Percentiles rank a stretch among this genome's conserved stretches.
Conservation (phyloP, 35 echinoderm and acorn worm species). For the Anneissia japonica region DNA sequence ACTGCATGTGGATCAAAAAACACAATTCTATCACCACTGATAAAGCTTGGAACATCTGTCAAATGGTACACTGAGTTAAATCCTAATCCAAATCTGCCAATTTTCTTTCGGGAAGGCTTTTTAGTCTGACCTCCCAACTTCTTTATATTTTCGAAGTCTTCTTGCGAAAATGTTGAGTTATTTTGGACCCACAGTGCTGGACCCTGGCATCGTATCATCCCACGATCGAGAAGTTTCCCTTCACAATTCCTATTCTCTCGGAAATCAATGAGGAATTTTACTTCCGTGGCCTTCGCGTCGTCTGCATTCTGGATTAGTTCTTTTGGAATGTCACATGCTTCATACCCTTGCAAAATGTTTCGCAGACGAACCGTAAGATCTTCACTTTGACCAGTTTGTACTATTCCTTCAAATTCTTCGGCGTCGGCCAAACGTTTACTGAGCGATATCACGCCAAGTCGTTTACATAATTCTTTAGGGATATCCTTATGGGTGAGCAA, state of each 20-base stretch:
- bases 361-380: constrained; percentile 22
- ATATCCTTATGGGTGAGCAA: constrained; percentile 20
- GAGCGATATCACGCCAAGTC: constrained; percentile 9
- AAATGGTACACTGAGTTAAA: constrained; percentile 89
- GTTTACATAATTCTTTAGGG: neutral
- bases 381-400: constrained; percentile 41
- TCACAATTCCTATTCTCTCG: constrained; percentile 41
- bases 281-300: constrained; percentile 71
- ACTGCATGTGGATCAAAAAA: constrained; percentile 66
- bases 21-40: constrained; percentile 48
- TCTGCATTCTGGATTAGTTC: constrained; percentile 93
- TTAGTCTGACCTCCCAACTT: constrained; percentile 56
- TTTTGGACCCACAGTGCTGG: constrained; percentile 86
- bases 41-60: constrained; percentile 77
- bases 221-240: constrained; percentile 33
- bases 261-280: constrained; percentile 69
- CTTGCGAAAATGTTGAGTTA: constrained; percentile 58
- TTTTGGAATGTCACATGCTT: constrained; percentile 42
- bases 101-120: constrained; percentile 39
- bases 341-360: constrained; percentile 37
- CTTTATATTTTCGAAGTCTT: constrained; percentile 63
- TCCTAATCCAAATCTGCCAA: constrained; percentile 79
- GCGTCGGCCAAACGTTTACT: constrained; percentile 20
- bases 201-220: constrained; percentile 70
- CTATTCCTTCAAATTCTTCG: constrained; percentile 30